Conservation (phyloP, 2,888 invertebrate species). For the Chouioia cunea region DNA sequence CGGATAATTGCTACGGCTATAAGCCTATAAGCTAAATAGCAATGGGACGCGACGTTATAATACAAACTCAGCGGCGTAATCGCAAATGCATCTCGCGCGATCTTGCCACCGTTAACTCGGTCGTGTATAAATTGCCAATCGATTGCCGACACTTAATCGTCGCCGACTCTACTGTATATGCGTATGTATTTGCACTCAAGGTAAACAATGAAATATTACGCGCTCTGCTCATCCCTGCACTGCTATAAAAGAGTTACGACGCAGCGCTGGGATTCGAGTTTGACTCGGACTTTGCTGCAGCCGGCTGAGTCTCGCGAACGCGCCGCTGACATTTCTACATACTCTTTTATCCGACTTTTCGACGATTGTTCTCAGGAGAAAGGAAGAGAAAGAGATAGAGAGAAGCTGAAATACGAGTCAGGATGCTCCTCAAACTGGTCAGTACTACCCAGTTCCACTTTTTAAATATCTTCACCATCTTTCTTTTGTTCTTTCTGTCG, state of each 20-base stretch:
- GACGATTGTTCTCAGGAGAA: background rate
- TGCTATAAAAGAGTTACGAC: conserved; percentile 29
- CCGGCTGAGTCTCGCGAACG: background rate
- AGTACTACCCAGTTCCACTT: conserved; percentile 3
- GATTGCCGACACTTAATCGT: conserved; percentile 9
- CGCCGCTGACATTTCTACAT: background rate
- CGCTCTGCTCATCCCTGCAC: conserved; percentile 19
- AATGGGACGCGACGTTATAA: background rate
- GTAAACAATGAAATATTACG: conserved; percentile 37
- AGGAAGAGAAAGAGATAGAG: too few relatives aligned
- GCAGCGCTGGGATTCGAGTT: conserved; percentile 1
- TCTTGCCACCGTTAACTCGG: conserved; percentile 26
- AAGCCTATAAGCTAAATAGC: too few relatives aligned
- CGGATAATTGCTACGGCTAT: background rate
- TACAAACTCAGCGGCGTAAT: background rate
- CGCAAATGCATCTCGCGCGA: conserved; percentile 14
- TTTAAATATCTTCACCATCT: too few relatives aligned
- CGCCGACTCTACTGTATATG: background rate
- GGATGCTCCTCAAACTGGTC: conserved; percentile 34
- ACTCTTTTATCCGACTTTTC: background rate
- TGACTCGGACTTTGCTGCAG: conserved; percentile 15
- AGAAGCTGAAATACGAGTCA: too few relatives aligned
- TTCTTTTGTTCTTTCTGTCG: too few relatives aligned
- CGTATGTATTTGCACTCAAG: conserved; percentile 11
- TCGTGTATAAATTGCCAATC: conserved; percentile 30